Percentiles rank a stretch among this genome's conserved stretches.
Evolutionary conservation across 2,797 vertebrate genomes (phyloP).

Genomic region (Halcyon leucocephala): DNA sequence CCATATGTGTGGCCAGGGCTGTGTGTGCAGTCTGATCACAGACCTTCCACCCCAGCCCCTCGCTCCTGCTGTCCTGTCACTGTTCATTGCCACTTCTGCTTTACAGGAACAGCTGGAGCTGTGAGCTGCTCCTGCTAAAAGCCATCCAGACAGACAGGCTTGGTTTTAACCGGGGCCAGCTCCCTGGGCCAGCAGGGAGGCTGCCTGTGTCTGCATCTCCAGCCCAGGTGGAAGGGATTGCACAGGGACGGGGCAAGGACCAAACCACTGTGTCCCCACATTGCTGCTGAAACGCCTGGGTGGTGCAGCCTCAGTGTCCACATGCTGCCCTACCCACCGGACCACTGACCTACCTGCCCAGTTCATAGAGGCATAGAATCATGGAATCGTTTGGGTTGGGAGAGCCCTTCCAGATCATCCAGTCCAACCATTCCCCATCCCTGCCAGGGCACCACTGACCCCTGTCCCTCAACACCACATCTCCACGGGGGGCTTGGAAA

Average conservation of each 20-base stretch:
- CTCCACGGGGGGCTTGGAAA: no score
- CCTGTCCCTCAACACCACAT: no score
- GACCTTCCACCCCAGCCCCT: no score
- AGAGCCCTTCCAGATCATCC: no score
- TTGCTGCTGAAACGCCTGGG: rapidly evolving
- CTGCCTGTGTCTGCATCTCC: background rate
- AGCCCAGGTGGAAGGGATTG: no score
- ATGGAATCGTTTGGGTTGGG: no score
- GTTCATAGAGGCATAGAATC: no score
- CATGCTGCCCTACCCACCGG: background rate
- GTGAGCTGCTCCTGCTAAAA: background rate
- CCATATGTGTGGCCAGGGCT: no score
- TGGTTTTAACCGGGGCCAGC: background rate
- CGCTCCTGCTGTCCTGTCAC: background rate
- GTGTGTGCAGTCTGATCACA: no score
- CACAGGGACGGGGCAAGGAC: background rate
- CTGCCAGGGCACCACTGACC: no score
- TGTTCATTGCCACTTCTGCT: background rate
- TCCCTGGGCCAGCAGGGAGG: background rate
- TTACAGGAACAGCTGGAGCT: background rate
- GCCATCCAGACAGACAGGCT: background rate
- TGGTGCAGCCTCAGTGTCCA: background rate
- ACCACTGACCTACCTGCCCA: background rate
- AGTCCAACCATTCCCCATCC: no score
- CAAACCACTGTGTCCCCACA: background rate